phyloP scores from a whole-genome alignment of 2,888 invertebrate species.

The Dryadula phaetusa region DNA sequence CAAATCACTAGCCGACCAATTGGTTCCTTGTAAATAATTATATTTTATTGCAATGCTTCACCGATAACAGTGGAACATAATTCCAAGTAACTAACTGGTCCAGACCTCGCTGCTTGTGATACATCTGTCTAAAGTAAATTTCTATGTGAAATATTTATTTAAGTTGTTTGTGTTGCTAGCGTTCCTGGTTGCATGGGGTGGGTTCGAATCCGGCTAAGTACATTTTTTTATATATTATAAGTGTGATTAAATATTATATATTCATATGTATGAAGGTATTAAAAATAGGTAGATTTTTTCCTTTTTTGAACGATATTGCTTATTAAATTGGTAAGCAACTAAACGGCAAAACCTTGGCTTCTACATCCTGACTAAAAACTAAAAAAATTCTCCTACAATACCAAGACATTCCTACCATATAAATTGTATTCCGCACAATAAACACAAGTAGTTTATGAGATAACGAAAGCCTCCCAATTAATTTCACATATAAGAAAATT shows the following conservation, averaged over 20 bases:
- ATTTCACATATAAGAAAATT: neutral
- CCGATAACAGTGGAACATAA: slow-evolving; percentile 73
- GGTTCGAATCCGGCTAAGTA: no score
- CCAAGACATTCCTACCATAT: no score
- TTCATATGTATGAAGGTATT: no score
- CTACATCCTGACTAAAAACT: no score
- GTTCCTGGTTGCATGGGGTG: no score
- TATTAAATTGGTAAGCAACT: no score
- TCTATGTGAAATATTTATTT: slow-evolving; percentile 41
- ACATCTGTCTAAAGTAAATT: slow-evolving; percentile 51
- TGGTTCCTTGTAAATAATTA: slow-evolving; percentile 79
- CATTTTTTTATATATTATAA: no score
- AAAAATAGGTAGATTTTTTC: no score
- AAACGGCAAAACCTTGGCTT: no score
- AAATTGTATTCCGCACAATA: neutral
- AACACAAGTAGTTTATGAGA: slow-evolving; percentile 3
- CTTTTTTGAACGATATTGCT: no score
- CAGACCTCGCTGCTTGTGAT: slow-evolving; percentile 56
- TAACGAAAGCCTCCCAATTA: neutral
- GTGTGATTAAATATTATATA: no score
- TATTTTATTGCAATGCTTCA: slow-evolving; percentile 71
- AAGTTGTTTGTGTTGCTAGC: slow-evolving; percentile 30
- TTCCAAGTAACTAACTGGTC: slow-evolving; percentile 71
- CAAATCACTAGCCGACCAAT: slow-evolving; percentile 72
- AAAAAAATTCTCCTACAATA: neutral